Conservation (phyloP, 2,113 vertebrate genomes). For the Sinocyclocheilus grahami region DNA sequence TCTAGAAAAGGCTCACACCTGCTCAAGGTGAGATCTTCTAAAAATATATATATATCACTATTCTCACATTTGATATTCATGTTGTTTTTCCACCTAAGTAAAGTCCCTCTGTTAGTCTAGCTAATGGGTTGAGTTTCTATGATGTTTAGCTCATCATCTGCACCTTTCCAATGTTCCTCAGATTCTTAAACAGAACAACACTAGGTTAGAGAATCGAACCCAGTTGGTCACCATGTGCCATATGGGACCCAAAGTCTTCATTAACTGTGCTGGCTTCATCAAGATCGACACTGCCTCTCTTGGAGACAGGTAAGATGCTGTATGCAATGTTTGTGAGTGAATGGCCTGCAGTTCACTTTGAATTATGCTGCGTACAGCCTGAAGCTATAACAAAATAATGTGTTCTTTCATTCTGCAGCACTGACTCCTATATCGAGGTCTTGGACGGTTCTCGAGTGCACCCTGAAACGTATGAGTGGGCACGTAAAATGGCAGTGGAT, state of each 20-base stretch:
- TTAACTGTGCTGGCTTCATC: constrained; percentile 73
- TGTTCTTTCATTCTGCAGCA: constrained; percentile 75
- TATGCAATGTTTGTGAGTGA: background rate
- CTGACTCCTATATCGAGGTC: constrained; percentile 98
- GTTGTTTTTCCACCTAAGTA: background rate
- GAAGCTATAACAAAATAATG: background rate
- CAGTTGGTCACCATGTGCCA: constrained; percentile 99
- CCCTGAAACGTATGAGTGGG: constrained; percentile 98
- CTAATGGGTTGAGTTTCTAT: background rate
- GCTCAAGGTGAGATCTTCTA: constrained; percentile 71
- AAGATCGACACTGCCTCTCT: too few species aligned
- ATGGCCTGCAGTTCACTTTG: background rate
- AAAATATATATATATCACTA: too few species aligned
- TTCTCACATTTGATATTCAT: background rate
- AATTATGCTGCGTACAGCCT: background rate
- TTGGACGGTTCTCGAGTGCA: constrained; percentile 96
- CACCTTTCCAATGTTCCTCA: constrained; percentile 57
- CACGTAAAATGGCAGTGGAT: constrained; percentile 98
- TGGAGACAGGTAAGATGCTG: too few species aligned
- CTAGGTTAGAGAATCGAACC: constrained; percentile 94
- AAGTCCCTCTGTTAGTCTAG: background rate
- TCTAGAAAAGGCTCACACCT: constrained; percentile 94
- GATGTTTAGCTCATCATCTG: background rate
- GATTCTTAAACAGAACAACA: constrained; percentile 99
- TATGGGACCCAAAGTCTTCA: constrained; percentile 99